phyloP scores from a whole-genome alignment of 2,888 invertebrate species.

The Bimastos eiseni region DNA sequence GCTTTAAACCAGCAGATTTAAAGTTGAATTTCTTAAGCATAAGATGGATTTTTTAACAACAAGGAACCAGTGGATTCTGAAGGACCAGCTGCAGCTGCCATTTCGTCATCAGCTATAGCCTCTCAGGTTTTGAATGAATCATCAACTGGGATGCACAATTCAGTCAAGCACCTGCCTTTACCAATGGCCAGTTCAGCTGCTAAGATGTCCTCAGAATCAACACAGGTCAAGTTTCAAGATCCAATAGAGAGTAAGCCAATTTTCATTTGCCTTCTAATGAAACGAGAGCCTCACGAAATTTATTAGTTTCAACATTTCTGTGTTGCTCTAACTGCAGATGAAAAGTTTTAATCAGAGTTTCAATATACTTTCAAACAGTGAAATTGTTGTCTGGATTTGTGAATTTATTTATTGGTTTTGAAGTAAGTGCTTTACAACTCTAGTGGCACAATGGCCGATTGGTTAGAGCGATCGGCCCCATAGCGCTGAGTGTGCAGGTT shows the following conservation, averaged over 20 bases:
- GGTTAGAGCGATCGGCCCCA: too few species aligned
- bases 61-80: not conserved
- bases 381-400: not conserved
- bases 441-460: too few species aligned
- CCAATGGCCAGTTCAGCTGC: not conserved
- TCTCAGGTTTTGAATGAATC: not conserved
- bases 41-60: not conserved
- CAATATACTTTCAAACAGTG: not conserved
- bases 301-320: not conserved
- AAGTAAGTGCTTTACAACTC: too few species aligned
- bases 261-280: not conserved
- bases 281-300: not conserved
- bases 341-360: not conserved
- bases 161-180: not conserved
- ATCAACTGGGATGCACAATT: not conserved
- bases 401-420: too few species aligned
- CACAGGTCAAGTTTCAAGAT: conserved; percentile 46
- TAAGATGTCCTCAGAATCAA: conserved; percentile 30
- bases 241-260: conserved; percentile 44
- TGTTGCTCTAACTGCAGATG: not conserved
- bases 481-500: too few species aligned
- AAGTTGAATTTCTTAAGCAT: not conserved
- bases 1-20: not conserved
- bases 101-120: not conserved
- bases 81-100: too few species aligned